Evolutionary conservation across 2,888 invertebrate species (phyloP), one percentile per base, ranked within the genome.

Genomic region (Drosophila subquinaria): DNA sequence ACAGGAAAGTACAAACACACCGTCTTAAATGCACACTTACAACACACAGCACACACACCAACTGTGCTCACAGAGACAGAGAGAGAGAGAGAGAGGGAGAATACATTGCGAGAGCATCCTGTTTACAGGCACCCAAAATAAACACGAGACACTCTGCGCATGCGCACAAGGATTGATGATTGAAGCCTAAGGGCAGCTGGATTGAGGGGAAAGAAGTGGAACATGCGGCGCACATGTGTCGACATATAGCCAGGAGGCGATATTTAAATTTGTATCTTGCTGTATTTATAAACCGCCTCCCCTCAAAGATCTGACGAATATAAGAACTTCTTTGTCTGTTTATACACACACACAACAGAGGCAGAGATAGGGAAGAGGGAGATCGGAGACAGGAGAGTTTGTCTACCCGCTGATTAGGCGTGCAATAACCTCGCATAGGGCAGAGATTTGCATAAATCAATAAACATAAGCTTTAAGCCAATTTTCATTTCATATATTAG

Each of bases 401-500:
- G 59, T 73, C 68, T 72, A 45, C 3, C 15, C 33, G 67, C 53
- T 73, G 79, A 85, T 80, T 75, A 86, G 83, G 60, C 60, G 63
- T 74, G 67, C 82, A 77, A 85, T 77, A 83, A 82, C 81, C 83
- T 71, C 55, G 45, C 51, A 38, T 40, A 42, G 45, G 15, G 4
- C 13, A 4, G 0, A 35, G 55, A 89, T 86, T 88, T 74, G 73
- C 88, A 89, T 86, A 86, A 85, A 85, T 85, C 88, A 76, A 89
- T 86, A 89, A 82, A 78, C 81, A 82, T 86, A 59, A 79, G 67
- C 52, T 68, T 65, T 86, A 59, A 79, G 68, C 53, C 73, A 71
- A 76, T 76, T 69, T 76, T 72, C 50, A 36, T 36, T 55, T 45
- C 11, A 48, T 56, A 40, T 61, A 36, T 60, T 50, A 17, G 35